Conservation (phyloP, 2,797 vertebrate genomes). For the Vespertilio murinus region DNA sequence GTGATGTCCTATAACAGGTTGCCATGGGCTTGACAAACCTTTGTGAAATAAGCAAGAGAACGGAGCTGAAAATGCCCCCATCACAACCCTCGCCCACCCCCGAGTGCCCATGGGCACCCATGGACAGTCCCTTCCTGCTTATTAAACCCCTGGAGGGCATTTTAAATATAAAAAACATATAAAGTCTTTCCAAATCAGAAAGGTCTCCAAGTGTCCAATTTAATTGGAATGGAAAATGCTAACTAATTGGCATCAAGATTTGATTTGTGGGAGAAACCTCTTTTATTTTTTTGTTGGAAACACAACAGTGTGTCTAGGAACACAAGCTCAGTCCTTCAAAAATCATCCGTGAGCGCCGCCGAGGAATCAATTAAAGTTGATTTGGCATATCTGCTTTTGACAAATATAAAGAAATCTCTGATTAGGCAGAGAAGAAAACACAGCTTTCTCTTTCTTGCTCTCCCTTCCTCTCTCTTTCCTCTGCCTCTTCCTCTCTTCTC, state of each 20-base stretch:
- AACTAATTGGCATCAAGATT: constrained; percentile 88
- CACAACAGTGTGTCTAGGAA: constrained; percentile 85
- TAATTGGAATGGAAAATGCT: constrained; percentile 88
- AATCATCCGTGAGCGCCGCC: constrained; percentile 82
- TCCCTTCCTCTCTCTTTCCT: constrained; percentile 74
- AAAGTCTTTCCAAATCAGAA: constrained; percentile 85
- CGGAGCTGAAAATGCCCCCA: constrained; percentile 48
- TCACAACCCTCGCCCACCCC: background rate
- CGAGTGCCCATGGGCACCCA: constrained; percentile 67
- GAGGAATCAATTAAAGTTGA: constrained; percentile 94
- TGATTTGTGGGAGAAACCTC: constrained; percentile 88
- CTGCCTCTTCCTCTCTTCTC: constrained; percentile 84
- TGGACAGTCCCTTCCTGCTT: constrained; percentile 77
- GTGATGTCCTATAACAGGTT: constrained; percentile 82
- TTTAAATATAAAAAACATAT: constrained; percentile 78
- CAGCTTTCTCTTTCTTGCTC: constrained; percentile 70
- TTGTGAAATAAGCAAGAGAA: constrained; percentile 79
- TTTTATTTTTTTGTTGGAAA: constrained; percentile 87
- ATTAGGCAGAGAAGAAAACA: constrained; percentile 86
- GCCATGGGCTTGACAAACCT: constrained; percentile 77
- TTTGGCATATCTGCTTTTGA: constrained; percentile 90
- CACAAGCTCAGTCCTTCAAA: constrained; percentile 86
- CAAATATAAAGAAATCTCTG: constrained; percentile 87
- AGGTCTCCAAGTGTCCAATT: constrained; percentile 87
- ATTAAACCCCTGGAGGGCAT: constrained; percentile 81